Evolutionary conservation across 2,888 invertebrate species (phyloP).

Genomic region (Sarcophaga caerulescens): DNA sequence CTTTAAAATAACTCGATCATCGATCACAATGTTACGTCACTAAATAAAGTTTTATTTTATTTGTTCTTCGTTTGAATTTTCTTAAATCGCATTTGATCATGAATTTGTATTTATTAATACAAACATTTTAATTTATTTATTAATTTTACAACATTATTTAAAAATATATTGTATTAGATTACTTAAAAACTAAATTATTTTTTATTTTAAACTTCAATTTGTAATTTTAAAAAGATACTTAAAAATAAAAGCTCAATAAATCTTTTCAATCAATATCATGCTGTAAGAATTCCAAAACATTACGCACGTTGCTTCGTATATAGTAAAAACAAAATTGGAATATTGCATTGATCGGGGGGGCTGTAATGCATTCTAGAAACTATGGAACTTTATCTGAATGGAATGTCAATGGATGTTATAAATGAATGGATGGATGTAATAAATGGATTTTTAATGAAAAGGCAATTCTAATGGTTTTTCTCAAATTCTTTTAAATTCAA

Average conservation of each 20-base stretch:
- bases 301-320: too few species aligned
- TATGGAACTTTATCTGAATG: too few species aligned
- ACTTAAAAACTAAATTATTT: background rate
- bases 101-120: slow-evolving; percentile 25
- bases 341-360: too few species aligned
- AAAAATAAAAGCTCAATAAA: slow-evolving; percentile 28
- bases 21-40: slow-evolving; percentile 20
- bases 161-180: slow-evolving; percentile 6
- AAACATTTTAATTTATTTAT: slow-evolving; percentile 35
- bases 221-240: background rate
- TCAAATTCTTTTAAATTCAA: too few species aligned
- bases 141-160: background rate
- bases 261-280: background rate
- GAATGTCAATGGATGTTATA: too few species aligned
- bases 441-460: too few species aligned
- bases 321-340: too few species aligned
- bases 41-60: background rate
- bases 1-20: background rate
- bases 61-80: background rate
- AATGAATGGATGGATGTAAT: too few species aligned
- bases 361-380: too few species aligned
- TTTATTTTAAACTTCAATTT: background rate
- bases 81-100: slow-evolving; percentile 26
- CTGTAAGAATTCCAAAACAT: too few species aligned
- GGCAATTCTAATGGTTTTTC: too few species aligned